Evolutionary conservation across 2,113 vertebrate genomes (phyloP).

Genomic region (Paratilapia polleni): DNA sequence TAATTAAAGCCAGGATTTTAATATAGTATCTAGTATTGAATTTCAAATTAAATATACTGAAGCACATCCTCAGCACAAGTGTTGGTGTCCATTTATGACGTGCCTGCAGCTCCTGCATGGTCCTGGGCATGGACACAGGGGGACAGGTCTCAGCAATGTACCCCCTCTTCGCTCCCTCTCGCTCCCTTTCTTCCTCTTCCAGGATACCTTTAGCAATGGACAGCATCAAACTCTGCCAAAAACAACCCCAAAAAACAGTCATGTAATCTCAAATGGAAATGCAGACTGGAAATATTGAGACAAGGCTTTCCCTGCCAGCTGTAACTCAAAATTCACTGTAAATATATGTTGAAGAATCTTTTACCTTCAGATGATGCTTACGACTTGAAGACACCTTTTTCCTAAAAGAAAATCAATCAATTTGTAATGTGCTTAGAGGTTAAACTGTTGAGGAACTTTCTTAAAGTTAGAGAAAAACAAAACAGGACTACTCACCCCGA

Average conservation of each 20-base stretch:
- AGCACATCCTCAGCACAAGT: background rate
- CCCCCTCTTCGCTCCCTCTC: conserved; percentile 82
- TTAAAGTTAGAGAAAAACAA: background rate
- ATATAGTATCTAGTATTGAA: too few relatives aligned
- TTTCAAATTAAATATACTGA: too few relatives aligned
- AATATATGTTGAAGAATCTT: background rate
- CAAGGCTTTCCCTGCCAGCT: background rate
- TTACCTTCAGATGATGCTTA: conserved; percentile 93
- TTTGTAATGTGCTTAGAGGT: background rate
- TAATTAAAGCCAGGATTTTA: too few relatives aligned
- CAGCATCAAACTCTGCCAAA: conserved; percentile 93
- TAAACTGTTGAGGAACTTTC: background rate
- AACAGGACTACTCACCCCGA: conserved; percentile 74
- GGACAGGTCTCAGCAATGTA: conserved; percentile 90
- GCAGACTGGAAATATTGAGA: rapidly evolving
- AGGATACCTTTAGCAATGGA: conserved; percentile 88
- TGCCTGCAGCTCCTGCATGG: conserved; percentile 90
- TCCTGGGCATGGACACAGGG: conserved; percentile 82
- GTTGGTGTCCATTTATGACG: background rate
- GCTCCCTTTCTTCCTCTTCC: conserved; percentile 86
- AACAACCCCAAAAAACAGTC: rapidly evolving
- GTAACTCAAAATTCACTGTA: too few relatives aligned
- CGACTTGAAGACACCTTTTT: conserved; percentile 95
- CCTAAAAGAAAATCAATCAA: conserved; percentile 15
- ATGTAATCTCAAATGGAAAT: background rate